phyloP scores from a whole-genome alignment of 2,113 vertebrate species.

The Nycticorax nycticorax region DNA sequence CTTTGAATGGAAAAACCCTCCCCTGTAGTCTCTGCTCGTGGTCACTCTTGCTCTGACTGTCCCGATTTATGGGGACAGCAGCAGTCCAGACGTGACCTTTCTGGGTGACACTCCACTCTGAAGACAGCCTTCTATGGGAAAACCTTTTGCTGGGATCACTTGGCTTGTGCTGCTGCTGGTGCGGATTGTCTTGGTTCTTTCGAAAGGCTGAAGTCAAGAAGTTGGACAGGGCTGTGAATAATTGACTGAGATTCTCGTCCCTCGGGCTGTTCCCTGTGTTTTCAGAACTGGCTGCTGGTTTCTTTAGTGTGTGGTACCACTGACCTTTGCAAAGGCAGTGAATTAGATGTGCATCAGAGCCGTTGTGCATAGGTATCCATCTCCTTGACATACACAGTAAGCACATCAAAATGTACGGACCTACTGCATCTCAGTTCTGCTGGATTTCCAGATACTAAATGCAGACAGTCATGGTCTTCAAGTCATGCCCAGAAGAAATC shows the following conservation, averaged over 20 bases:
- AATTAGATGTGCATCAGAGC: not conserved
- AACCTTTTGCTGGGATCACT: not conserved
- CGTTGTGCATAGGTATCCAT: fast-evolving
- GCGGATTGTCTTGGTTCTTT: not conserved
- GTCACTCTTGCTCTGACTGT: not conserved
- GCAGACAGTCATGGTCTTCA: not conserved
- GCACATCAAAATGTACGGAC: fast-evolving
- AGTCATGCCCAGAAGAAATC: not conserved
- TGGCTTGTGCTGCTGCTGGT: fast-evolving
- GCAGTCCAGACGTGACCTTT: not conserved
- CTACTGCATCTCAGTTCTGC: fast-evolving
- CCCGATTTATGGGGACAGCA: not conserved
- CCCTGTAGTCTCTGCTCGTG: not conserved
- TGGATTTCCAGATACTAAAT: not conserved
- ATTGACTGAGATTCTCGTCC: fast-evolving
- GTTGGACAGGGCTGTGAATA: not conserved
- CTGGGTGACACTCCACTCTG: not conserved
- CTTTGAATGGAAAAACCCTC: not conserved
- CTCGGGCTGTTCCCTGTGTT: fast-evolving
- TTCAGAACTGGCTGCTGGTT: not conserved
- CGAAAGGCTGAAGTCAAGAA: not conserved
- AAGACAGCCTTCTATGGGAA: not conserved
- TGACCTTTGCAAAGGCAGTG: not conserved
- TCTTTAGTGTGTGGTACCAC: fast-evolving
- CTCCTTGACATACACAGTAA: fast-evolving